Base-by-base conservation (phyloP, 1,140 invertebrate genomes). In the Drosophila bocki region DNA sequence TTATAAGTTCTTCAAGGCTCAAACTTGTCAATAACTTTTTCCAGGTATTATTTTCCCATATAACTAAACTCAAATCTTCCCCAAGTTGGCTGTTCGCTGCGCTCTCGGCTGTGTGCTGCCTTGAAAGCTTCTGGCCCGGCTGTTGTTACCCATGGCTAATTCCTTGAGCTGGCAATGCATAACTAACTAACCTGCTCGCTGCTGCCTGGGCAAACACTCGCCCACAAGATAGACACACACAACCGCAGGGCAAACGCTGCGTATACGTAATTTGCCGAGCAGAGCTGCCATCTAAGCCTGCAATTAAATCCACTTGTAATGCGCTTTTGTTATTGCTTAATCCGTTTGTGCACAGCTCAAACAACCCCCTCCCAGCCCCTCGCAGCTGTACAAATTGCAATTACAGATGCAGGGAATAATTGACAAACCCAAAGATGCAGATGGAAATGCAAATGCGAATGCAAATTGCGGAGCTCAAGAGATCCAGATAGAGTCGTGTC, bases 311-410 rank as follows among this genome's bases (percentile, higher is more conserved):
- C 54, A 48, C 54, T 65, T 64, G 71, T 57, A 79, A 83, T 86
- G 68, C 63, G 60, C 78, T 54, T 67, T 77, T 84, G 82, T 65
- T 77, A 64, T 82, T 57, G 62, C 78, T 48, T 82, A 82, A 85
- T 78, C 65, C 74, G 64, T 77, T 53, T 77, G 53, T 68, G 42
- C 75, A 53, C 39, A 64, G 45, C 35, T 17, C 56, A 65, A 65
- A 33, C 62, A 44, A 42, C 22, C 39, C 19, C n/a, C 19, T 32
- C 54, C 3, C 17, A 3, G 17, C 15, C 15, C 17, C 45, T 7
- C 17, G 13, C n/a, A 37, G 7, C 11, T 8, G 41, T 35, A 60
- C 59, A 47, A 70, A 63, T 64, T 54, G 71, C 57, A 76, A 71
- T 54, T 67, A 68, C 58, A 48, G 54, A 80, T 71, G 59, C 53